Conservation (phyloP, 2,797 vertebrate species). For the Onychomys arenicola region DNA sequence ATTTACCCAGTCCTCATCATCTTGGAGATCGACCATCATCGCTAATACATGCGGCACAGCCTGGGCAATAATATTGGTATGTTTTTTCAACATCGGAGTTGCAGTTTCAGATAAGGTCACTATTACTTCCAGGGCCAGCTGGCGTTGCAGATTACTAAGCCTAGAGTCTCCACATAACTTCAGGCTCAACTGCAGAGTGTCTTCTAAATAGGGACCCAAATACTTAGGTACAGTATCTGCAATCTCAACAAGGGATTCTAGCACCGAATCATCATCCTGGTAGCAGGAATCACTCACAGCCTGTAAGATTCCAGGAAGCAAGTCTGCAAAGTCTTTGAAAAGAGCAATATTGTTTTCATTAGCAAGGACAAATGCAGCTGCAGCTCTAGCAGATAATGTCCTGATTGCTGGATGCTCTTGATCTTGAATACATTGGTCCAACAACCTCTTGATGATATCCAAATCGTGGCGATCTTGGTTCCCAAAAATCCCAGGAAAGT, state of each 20-base stretch:
- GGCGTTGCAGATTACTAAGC: constrained; percentile 97
- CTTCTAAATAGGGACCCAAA: constrained; percentile 96
- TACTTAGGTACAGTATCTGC: constrained; percentile 99
- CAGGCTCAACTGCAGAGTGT: constrained; percentile 96
- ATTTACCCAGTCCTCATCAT: constrained; percentile 98
- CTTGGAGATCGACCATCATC: constrained; percentile 99
- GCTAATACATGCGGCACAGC: constrained; percentile 98
- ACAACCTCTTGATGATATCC: constrained; percentile 99
- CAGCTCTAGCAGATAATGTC: constrained; percentile 95
- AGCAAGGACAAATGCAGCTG: constrained; percentile 96
- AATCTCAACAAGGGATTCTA: constrained; percentile 99
- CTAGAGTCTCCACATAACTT: constrained; percentile 96
- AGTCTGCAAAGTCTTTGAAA: constrained; percentile 98
- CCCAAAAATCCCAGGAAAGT: constrained; percentile 99
- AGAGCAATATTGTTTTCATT: constrained; percentile 96
- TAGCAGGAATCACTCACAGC: constrained; percentile 98
- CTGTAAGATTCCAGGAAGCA: constrained; percentile 97
- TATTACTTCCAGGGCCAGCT: constrained; percentile 97
- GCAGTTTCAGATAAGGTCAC: constrained; percentile 99
- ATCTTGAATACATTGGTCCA: constrained; percentile 99
- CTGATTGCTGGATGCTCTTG: constrained; percentile 96
- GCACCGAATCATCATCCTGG: constrained; percentile 96
- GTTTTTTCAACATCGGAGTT: constrained; percentile 98
- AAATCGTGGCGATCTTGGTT: constrained; percentile 98
- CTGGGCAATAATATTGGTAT: constrained; percentile 96